Conservation (phyloP, 2,888 invertebrate species). For the Achlya flavicornis region DNA sequence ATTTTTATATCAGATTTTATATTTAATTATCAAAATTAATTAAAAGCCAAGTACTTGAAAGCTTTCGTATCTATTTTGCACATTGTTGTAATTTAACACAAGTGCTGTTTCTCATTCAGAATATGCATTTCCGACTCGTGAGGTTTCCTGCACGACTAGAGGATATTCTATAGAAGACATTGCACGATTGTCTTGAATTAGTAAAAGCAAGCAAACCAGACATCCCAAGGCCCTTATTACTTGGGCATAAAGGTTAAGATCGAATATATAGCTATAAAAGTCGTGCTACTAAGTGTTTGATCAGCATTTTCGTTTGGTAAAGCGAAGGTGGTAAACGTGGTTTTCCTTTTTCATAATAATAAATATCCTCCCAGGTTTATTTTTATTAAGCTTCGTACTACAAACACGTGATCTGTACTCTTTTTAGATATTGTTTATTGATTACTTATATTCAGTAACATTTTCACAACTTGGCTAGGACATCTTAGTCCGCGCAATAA, state of each 20-base stretch:
- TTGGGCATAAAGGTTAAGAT: background rate
- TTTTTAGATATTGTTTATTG: no score
- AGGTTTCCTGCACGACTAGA: slow-evolving; percentile 4
- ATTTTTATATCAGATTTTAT: no score
- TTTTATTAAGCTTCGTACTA: no score
- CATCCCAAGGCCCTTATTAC: background rate
- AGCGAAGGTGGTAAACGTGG: background rate
- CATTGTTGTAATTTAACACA: background rate
- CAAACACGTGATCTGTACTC: no score
- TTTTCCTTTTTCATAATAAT: background rate
- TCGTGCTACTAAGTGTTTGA: background rate
- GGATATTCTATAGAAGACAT: background rate
- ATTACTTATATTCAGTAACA: no score
- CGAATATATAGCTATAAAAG: slow-evolving; percentile 6
- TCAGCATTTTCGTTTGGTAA: background rate
- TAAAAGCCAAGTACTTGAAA: background rate
- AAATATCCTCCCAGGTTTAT: no score
- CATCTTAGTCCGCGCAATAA: no score
- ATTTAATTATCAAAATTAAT: background rate
- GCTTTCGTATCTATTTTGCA: background rate
- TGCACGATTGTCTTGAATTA: background rate
- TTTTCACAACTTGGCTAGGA: no score
- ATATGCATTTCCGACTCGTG: slow-evolving; percentile 8
- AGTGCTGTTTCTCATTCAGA: slow-evolving; percentile 5
- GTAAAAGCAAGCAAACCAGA: background rate